phyloP scores from a whole-genome alignment of 2,113 vertebrate species.

The Cyanistes caeruleus region DNA sequence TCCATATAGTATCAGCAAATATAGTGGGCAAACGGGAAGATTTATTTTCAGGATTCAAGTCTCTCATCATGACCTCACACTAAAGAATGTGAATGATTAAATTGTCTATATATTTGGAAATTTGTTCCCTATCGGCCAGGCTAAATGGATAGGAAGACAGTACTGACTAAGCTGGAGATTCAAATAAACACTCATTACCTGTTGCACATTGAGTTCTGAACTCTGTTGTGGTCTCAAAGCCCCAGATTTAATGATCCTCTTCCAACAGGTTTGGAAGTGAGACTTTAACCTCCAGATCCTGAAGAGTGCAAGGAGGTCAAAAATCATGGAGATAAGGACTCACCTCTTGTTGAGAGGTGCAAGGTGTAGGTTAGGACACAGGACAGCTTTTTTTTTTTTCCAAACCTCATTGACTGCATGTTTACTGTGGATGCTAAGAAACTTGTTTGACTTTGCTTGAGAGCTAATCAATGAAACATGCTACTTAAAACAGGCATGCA shows the following conservation, averaged over 20 bases:
- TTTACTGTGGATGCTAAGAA: not conserved
- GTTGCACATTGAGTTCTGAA: not conserved
- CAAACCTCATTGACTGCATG: fast-evolving
- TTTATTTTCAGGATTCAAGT: not conserved
- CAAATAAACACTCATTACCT: not conserved
- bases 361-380: not conserved
- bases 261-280: not conserved
- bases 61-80: not conserved
- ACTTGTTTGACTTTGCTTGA: not conserved
- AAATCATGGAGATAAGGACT: not conserved
- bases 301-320: not conserved
- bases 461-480: not conserved
- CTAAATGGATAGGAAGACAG: not conserved
- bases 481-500: not conserved
- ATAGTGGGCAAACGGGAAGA: not conserved
- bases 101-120: not conserved
- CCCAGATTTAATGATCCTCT: not conserved
- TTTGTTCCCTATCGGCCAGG: not conserved
- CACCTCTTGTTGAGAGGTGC: not conserved
- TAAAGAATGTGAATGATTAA: not conserved
- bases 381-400: fast-evolving
- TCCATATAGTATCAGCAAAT: fast-evolving
- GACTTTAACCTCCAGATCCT: not conserved
- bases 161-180: not conserved
- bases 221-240: not conserved